Conservation (phyloP, 2,888 invertebrate species). For the Alloplasta piceator region DNA sequence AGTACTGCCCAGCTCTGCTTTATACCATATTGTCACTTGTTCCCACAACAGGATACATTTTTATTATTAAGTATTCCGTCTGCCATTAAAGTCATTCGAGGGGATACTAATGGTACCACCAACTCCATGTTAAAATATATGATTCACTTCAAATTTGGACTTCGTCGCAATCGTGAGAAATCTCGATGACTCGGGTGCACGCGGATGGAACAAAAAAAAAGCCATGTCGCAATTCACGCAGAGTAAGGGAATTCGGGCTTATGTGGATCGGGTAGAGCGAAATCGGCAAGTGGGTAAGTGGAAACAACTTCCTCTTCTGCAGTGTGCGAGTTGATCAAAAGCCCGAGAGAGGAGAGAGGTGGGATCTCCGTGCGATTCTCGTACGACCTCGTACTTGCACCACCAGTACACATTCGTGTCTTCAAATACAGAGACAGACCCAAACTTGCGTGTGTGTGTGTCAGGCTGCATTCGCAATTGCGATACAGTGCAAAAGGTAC, state of each 20-base stretch:
- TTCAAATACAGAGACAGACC: background rate
- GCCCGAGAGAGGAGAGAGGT: background rate
- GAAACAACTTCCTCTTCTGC: constrained; percentile 73
- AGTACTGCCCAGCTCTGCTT: no score
- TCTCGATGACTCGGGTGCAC: constrained; percentile 23
- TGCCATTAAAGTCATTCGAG: background rate
- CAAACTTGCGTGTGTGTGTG: background rate
- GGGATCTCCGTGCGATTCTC: constrained; percentile 38
- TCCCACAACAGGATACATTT: no score
- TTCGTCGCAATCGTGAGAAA: constrained; percentile 1
- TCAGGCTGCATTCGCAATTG: background rate
- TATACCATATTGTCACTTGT: no score
- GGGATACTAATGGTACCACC: background rate
- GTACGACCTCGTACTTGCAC: constrained; percentile 26
- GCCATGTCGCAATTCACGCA: constrained; percentile 7
- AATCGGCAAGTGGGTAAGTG: constrained; percentile 75
- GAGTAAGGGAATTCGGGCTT: constrained; percentile 41
- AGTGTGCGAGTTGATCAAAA: constrained; percentile 14
- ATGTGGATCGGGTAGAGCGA: constrained; percentile 40
- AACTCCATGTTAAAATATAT: constrained; percentile 13
- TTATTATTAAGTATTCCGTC: no score
- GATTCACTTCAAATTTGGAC: constrained; percentile 8
- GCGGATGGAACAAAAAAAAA: constrained; percentile 14
- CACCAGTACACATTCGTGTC: constrained; percentile 10
- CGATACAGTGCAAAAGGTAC: background rate